phyloP scores from a whole-genome alignment of 1,140 invertebrate genomes.

The Bombus breviceps region DNA sequence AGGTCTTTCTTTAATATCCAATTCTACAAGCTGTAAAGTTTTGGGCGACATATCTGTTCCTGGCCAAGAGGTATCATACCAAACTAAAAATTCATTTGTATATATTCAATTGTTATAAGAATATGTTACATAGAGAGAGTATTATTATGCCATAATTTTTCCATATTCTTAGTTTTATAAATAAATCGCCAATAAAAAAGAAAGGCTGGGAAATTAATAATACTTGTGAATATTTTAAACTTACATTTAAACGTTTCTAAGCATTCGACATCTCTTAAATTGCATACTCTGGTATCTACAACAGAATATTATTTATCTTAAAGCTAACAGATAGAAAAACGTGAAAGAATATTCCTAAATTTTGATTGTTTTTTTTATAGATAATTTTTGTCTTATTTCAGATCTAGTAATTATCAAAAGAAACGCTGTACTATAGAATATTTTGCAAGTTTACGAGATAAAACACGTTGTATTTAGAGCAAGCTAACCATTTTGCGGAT shows the following conservation, averaged over 20 bases:
- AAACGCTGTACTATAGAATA: not conserved
- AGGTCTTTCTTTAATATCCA: slow-evolving; percentile 33
- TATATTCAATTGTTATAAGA: not conserved
- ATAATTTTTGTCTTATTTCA: not conserved
- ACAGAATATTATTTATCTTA: not conserved
- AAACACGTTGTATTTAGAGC: not conserved
- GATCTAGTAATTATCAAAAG: not conserved
- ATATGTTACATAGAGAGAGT: not conserved
- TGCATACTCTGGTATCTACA: slow-evolving; percentile 75
- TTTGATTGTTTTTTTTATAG: not conserved
- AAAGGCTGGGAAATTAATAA: not conserved
- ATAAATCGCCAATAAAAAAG: not conserved
- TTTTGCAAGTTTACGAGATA: not conserved
- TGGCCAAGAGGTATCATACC: slow-evolving; percentile 69
- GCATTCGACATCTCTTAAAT: slow-evolving; percentile 82
- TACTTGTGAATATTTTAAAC: slow-evolving; percentile 31
- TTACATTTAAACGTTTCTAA: slow-evolving; percentile 77
- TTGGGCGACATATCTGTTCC: slow-evolving; percentile 13
- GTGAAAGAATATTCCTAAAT: not conserved
- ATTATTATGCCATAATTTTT: not conserved
- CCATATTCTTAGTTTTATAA: not conserved
- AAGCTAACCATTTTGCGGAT: slow-evolving; percentile 81
- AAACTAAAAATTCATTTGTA: slow-evolving; percentile 50
- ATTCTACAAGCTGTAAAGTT: not conserved
- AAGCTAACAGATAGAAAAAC: not conserved